Percentiles rank a stretch among this genome's conserved stretches.
These are phyloP conservation scores for Acutogordius australiensis DNA, from an alignment of 2,888 invertebrate species.

Conservation along the genomic window DNA sequence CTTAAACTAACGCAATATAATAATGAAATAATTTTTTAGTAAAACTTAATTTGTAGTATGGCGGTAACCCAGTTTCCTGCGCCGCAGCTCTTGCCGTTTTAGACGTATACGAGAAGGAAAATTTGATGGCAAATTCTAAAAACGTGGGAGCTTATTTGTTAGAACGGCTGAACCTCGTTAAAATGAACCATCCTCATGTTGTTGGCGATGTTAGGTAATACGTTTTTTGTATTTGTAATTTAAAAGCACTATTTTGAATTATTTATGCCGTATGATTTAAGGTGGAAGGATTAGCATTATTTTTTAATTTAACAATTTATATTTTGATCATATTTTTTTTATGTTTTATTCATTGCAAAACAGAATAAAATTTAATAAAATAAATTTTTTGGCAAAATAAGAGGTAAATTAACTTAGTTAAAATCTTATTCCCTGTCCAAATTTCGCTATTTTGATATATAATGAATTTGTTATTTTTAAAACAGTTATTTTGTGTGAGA, in stretches of 20 bases:
- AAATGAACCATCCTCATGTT: slow-evolving; percentile 37
- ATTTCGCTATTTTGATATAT: neutral
- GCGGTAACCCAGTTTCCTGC: slow-evolving; percentile 92
- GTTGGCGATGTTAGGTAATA: slow-evolving; percentile 35
- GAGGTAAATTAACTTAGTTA: neutral
- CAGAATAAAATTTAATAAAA: too few relatives aligned
- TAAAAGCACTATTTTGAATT: too few relatives aligned
- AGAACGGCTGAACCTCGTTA: slow-evolving; percentile 34
- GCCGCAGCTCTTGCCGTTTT: slow-evolving; percentile 78
- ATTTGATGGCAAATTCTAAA: slow-evolving; percentile 47
- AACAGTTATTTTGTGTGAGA: too few relatives aligned
- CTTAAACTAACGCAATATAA: too few relatives aligned
- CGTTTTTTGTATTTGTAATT: too few relatives aligned
- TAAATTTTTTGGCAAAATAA: too few relatives aligned
- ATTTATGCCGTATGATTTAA: too few relatives aligned
- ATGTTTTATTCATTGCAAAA: too few relatives aligned
- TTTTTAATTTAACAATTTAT: too few relatives aligned
- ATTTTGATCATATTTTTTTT: too few relatives aligned
- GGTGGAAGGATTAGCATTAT: too few relatives aligned
- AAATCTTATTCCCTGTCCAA: neutral
- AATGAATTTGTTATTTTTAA: slow-evolving; percentile 9
- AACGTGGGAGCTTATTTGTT: slow-evolving; percentile 50
- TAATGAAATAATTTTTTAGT: neutral
- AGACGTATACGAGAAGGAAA: slow-evolving; percentile 60
- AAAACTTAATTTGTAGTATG: slow-evolving; percentile 38